These are phyloP conservation scores for Apogon hyalosoma DNA, from an alignment of 2,797 vertebrate genomes.

Conservation along the genomic window DNA sequence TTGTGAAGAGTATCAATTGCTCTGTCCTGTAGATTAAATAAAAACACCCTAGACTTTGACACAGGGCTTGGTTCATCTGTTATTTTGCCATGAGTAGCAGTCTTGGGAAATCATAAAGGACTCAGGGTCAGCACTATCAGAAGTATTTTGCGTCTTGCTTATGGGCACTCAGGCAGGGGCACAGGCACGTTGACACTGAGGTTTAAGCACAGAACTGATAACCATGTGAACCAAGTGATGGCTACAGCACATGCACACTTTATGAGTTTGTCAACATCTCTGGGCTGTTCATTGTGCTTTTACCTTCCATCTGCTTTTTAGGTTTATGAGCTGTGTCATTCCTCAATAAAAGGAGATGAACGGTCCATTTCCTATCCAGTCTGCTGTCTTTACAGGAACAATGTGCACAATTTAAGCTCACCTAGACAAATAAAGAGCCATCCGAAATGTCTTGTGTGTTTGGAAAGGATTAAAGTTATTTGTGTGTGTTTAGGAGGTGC, in stretches of 20 bases:
- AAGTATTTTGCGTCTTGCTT: not conserved
- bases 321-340: conserved; percentile 43
- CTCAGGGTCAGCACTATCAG: not conserved
- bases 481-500: conserved; percentile 87
- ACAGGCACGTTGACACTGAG: not conserved
- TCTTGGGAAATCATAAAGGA: not conserved
- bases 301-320: conserved; percentile 24
- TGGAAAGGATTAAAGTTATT: not conserved
- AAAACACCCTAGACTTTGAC: conserved; percentile 46
- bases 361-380: conserved; percentile 30
- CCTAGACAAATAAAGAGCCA: conserved; percentile 9
- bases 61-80: conserved; percentile 10
- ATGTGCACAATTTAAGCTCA: conserved; percentile 2
- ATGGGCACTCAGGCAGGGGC: not conserved
- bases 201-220: not conserved
- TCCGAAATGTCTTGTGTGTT: not conserved
- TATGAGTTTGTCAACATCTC: conserved; percentile 56
- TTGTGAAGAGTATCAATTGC: conserved; percentile 42
- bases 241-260: conserved; percentile 19
- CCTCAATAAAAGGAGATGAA: conserved; percentile 33
- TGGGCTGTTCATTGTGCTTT: conserved; percentile 13
- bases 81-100: not conserved
- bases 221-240: conserved; percentile 18
- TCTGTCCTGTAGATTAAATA: conserved; percentile 1
- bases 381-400: conserved; percentile 30